These are phyloP conservation scores for Phyllotreta cruciferae DNA, from an alignment of 2,888 invertebrate genomes.

Conservation along the genomic window DNA sequence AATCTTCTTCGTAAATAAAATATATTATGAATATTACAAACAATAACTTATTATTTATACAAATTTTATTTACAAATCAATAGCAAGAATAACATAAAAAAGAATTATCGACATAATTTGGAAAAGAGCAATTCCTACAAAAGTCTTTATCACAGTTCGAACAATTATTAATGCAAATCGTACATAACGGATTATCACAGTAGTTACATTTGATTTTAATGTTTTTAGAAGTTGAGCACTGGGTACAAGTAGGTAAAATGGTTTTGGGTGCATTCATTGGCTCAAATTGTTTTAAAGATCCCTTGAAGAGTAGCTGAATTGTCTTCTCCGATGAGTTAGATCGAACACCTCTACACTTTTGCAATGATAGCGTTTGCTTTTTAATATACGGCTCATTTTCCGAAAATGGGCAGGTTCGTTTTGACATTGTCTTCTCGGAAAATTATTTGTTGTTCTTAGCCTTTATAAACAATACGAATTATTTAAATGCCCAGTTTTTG, in stretches of 20 bases:
- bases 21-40: too few relatives aligned
- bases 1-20: too few relatives aligned
- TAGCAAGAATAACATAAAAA: constrained; percentile 41
- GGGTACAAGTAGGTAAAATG: constrained; percentile 20
- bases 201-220: constrained; percentile 36
- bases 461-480: too few relatives aligned
- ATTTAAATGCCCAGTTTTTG: too few relatives aligned
- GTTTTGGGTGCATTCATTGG: constrained; percentile 16
- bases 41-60: constrained; percentile 1
- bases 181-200: constrained; percentile 39
- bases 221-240: constrained; percentile 29
- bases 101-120: constrained; percentile 29
- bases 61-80: constrained; percentile 19
- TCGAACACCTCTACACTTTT: constrained; percentile 35
- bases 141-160: constrained; percentile 36
- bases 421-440: constrained; percentile 28
- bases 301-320: constrained; percentile 38
- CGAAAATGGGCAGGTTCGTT: constrained; percentile 39
- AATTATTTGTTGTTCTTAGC: too few relatives aligned
- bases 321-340: constrained; percentile 39
- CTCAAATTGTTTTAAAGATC: constrained; percentile 35
- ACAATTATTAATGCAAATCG: constrained; percentile 32
- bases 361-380: constrained; percentile 31
- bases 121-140: constrained; percentile 42
- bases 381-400: constrained; percentile 36